Evolutionary conservation across 30 jellyfish, hydroid and myxozoan species (phyloP), one percentile per base, ranked within the genome.

Genomic region (Rhopilema esculentum): DNA sequence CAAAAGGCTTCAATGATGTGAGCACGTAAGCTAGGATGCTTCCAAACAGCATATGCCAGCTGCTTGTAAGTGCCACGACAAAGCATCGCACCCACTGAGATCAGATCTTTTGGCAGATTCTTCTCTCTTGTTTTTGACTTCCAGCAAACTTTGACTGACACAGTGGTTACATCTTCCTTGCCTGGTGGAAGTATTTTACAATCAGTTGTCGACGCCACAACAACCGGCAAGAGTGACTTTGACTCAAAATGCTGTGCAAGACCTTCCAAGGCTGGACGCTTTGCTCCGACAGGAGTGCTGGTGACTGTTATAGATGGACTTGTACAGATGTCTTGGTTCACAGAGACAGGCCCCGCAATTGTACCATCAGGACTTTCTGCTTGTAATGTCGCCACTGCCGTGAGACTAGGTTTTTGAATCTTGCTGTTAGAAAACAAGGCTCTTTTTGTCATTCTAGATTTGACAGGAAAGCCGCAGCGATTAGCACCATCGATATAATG

Each of bases 11-110:
- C 83, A 9, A 72, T 72, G 26, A 72, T 9, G n/a, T 72, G 83
- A 26, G 83, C 29, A 18, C 83, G 65, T 72, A 72, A 19, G 30
- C 24, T 48, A 26, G 65, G 27, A 31, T 72, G 65, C 52, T 33
- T 72, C 83, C 83, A 72, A 31, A 31, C 83, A 72, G 83, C 65
- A 72, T 27, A 23, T 27, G 83, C 84, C 20, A 73, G 84, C 67
- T 73, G 84, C 84, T 40, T 40, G 57, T 40, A 40, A 40, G 57
- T 40, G 57, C 57, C 57, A 40, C 57, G 57, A 40, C 57, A 40
- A 40, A 40, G 57, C 57, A 40, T 40, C 57, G 57, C 57, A 40
- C 57, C 57, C 57, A 40, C 57, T 40, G 57, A 40, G 57, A 40
- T 40, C 57, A 40, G 57, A 40, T 40, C 57, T 40, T 40, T 40